Evolutionary conservation across 1,140 invertebrate genomes (phyloP).

Genomic region (Schlechtendalia chinensis): DNA sequence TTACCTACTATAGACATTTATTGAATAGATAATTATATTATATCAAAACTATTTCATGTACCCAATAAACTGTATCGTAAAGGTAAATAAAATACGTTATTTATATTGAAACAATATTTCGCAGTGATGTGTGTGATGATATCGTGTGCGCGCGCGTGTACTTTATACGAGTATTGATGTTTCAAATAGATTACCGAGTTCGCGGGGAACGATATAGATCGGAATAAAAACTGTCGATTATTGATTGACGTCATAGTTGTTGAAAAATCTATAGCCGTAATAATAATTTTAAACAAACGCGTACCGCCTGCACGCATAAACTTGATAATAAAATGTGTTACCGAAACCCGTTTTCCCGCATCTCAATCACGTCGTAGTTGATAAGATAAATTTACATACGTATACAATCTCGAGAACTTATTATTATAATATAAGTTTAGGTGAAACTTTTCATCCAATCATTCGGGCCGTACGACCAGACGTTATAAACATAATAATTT

Average conservation of each 20-base stretch:
- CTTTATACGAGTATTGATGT: too few species aligned
- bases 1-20: too few species aligned
- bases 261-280: not conserved
- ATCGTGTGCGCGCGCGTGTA: too few species aligned
- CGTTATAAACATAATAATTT: slow-evolving; percentile 7
- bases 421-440: not conserved
- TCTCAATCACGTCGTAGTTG: not conserved
- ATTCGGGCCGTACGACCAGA: not conserved
- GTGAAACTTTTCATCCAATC: slow-evolving; percentile 18
- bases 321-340: not conserved
- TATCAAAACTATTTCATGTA: too few species aligned
- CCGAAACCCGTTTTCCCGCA: not conserved
- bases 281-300: not conserved
- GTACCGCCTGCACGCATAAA: not conserved
- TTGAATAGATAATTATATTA: too few species aligned
- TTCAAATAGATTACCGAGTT: too few species aligned
- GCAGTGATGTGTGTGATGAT: too few species aligned
- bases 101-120: too few species aligned
- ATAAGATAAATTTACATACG: slow-evolving; percentile 33
- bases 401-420: slow-evolving; percentile 8
- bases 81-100: too few species aligned
- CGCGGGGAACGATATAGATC: not conserved
- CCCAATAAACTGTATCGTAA: too few species aligned
- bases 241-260: not conserved
- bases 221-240: not conserved